These are phyloP conservation scores for Forbesichthys agassizii DNA, from an alignment of 2,113 vertebrate genomes.

Conservation along the genomic window DNA sequence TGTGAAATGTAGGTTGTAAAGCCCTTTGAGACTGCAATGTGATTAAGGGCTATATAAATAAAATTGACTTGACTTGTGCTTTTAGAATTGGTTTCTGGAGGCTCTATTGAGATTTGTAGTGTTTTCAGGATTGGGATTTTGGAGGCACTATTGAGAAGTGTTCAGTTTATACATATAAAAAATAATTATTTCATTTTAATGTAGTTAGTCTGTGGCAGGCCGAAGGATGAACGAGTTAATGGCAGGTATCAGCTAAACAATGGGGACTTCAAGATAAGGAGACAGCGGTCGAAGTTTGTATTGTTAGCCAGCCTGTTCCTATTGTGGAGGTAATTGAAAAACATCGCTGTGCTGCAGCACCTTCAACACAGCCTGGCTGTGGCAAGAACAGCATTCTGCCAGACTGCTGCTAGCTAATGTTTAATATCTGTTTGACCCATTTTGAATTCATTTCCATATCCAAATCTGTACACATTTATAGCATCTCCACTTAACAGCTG, in stretches of 20 bases:
- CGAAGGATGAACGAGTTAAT: conserved; percentile 15
- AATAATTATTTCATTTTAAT: conserved; percentile 3
- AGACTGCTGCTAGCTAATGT: conserved; percentile 47
- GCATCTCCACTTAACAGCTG: conserved; percentile 59
- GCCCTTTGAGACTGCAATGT: too few relatives aligned
- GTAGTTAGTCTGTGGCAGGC: conserved; percentile 1
- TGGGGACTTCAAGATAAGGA: conserved; percentile 20
- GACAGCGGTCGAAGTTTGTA: conserved; percentile 16
- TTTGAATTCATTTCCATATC: conserved; percentile 58
- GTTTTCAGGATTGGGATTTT: too few relatives aligned
- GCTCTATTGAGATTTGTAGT: too few relatives aligned
- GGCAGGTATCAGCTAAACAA: conserved; percentile 7
- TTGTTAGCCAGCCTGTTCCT: conserved; percentile 19
- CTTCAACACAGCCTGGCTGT: conserved; percentile 17
- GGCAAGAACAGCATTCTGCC: conserved; percentile 38
- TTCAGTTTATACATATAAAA: conserved; percentile 6
- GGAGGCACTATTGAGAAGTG: too few relatives aligned
- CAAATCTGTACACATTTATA: conserved; percentile 33
- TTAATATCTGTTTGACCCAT: conserved; percentile 67
- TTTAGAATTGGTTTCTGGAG: too few relatives aligned
- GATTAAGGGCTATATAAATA: too few relatives aligned
- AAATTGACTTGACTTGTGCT: too few relatives aligned
- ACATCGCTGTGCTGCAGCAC: conserved; percentile 1
- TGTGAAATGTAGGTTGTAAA: too few relatives aligned
- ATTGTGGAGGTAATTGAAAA: conserved; percentile 47